Evolutionary conservation across 2,113 vertebrate genomes (phyloP).

Genomic region (Onychorhynchus coronatus): DNA sequence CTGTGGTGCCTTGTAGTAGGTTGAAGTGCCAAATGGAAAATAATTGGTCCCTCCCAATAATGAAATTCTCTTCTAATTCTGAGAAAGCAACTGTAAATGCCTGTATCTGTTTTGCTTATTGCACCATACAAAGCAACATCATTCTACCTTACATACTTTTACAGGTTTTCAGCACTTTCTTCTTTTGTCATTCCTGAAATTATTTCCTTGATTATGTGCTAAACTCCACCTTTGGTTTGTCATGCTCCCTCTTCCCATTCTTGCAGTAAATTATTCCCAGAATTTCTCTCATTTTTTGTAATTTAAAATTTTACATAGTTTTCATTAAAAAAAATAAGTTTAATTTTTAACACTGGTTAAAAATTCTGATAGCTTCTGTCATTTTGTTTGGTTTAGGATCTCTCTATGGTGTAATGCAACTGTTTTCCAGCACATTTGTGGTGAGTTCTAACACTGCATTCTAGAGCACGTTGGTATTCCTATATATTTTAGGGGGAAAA

Average conservation of each 20-base stretch:
- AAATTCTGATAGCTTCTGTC: too few species aligned
- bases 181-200: not conserved
- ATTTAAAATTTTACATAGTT: not conserved
- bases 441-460: conserved; percentile 76
- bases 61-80: not conserved
- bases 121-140: not conserved
- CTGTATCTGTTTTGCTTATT: not conserved
- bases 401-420: conserved; percentile 89
- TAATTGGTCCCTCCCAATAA: not conserved
- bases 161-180: not conserved
- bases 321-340: not conserved
- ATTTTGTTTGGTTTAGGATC: conserved; percentile 79
- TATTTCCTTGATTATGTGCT: not conserved
- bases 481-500: not conserved
- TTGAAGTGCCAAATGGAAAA: not conserved
- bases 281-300: not conserved
- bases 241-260: not conserved
- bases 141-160: not conserved
- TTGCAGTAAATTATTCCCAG: not conserved
- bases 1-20: not conserved
- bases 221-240: not conserved
- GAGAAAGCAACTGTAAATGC: not conserved
- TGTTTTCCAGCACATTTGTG: conserved; percentile 93
- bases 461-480: not conserved
- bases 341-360: not conserved